Conservation (phyloP, 1,140 invertebrate genomes). For the Hormaphis cornu region DNA sequence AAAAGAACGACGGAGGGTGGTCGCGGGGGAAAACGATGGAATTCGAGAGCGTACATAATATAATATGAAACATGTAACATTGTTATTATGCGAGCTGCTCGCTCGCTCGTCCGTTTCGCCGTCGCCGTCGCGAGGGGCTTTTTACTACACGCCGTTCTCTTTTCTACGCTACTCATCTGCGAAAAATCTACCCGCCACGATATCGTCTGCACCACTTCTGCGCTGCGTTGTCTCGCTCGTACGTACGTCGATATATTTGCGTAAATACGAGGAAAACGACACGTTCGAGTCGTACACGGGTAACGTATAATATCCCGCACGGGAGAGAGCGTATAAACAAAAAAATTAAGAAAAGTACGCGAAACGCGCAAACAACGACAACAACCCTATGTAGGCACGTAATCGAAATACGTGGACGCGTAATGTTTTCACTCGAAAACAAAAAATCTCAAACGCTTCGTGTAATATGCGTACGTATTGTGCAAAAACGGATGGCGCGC, state of each 20-base stretch:
- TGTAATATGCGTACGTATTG: too few species aligned
- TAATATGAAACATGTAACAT: too few species aligned
- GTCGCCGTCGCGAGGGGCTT: not conserved
- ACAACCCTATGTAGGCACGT: too few species aligned
- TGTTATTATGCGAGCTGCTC: conserved; percentile 1
- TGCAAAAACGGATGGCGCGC: too few species aligned
- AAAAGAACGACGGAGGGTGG: too few species aligned
- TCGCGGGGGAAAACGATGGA: conserved; percentile 10
- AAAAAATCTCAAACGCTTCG: too few species aligned
- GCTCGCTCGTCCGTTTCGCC: not conserved
- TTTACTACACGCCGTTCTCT: conserved; percentile 29
- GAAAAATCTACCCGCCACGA: conserved; percentile 20
- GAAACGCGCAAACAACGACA: too few species aligned
- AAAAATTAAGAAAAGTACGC: too few species aligned
- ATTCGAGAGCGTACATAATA: conserved; percentile 18
- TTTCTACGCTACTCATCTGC: conserved; percentile 26
- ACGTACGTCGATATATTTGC: conserved; percentile 26
- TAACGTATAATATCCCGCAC: not conserved
- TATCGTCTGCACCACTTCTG: conserved; percentile 27
- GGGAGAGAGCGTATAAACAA: too few species aligned
- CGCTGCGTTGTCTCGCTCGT: conserved; percentile 22
- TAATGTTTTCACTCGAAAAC: too few species aligned
- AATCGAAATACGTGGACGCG: too few species aligned
- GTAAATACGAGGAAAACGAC: conserved; percentile 14
- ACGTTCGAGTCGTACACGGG: not conserved